Percentiles rank a stretch among this genome's conserved stretches.
phyloP scores from a whole-genome alignment of 1,140 invertebrate genomes.

The Pogonognathellus flavescens region DNA sequence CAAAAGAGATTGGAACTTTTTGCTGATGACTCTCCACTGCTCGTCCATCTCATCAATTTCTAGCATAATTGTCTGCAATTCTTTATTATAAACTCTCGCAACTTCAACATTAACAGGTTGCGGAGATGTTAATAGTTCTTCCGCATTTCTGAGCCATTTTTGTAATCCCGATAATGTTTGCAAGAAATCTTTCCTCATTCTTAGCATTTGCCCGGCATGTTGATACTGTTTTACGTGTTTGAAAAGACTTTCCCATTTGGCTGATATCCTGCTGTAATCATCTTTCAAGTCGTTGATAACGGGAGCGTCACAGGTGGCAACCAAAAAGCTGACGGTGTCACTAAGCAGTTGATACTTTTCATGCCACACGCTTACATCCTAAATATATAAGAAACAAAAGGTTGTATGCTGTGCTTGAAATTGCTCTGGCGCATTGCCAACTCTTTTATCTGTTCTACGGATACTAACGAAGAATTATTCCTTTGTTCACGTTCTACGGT shows the following conservation, averaged over 20 bases:
- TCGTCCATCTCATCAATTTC: constrained; percentile 90
- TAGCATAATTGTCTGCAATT: constrained; percentile 80
- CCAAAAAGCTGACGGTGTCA: constrained; percentile 88
- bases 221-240: constrained; percentile 85
- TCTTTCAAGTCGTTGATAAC: constrained; percentile 84
- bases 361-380: constrained; percentile 90
- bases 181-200: constrained; percentile 85
- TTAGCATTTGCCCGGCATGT: constrained; percentile 86
- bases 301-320: constrained; percentile 86
- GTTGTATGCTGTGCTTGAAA: not conserved
- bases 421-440: not conserved
- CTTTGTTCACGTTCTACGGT: not conserved
- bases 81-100: constrained; percentile 84
- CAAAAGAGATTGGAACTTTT: constrained; percentile 90
- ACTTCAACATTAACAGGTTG: constrained; percentile 81
- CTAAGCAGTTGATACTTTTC: constrained; percentile 86
- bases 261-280: constrained; percentile 79
- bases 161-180: constrained; percentile 82
- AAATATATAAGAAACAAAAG: constrained; percentile 73
- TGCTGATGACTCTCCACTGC: constrained; percentile 88
- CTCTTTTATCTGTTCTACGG: not conserved
- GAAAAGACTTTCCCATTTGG: constrained; percentile 86
- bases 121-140: constrained; percentile 76
- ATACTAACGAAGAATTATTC: not conserved
- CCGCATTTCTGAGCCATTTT: constrained; percentile 84